phyloP scores from a whole-genome alignment of 2,888 invertebrate genomes.

The Leucophora obtusa region DNA sequence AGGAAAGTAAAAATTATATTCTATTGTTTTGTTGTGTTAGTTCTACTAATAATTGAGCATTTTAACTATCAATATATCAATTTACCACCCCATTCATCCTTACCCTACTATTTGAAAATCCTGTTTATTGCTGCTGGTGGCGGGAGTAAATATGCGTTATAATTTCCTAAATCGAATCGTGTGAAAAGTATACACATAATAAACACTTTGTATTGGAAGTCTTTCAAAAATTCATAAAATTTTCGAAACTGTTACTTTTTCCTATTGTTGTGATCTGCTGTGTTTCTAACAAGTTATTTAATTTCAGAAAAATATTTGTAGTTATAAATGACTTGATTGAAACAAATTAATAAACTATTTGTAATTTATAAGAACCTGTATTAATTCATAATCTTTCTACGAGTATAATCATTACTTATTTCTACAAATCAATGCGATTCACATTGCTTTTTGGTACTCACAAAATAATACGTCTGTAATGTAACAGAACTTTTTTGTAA shows the following conservation, averaged over 20 bases:
- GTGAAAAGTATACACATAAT: conserved; percentile 14
- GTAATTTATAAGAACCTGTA: no score
- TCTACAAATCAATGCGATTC: no score
- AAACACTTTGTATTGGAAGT: conserved; percentile 14
- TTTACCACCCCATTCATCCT: conserved; percentile 25
- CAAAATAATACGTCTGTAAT: no score
- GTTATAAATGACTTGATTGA: no score
- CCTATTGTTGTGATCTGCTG: no score
- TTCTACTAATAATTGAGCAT: conserved; percentile 39
- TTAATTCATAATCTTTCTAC: no score
- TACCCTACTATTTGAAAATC: not conserved
- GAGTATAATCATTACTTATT: no score
- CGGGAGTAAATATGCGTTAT: not conserved
- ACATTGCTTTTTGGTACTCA: no score
- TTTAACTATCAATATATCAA: conserved; percentile 33
- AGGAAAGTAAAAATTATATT: conserved; percentile 38
- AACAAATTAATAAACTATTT: no score
- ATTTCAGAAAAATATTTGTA: no score
- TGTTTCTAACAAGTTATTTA: no score
- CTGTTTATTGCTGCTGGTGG: not conserved
- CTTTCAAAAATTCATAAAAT: conserved; percentile 2
- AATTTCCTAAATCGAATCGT: conserved; percentile 3
- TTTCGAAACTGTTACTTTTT: not conserved
- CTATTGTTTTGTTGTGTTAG: conserved; percentile 19
- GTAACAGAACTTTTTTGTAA: no score